Conservation (phyloP, 2,888 invertebrate species). For the Yponomeuta evonymella region DNA sequence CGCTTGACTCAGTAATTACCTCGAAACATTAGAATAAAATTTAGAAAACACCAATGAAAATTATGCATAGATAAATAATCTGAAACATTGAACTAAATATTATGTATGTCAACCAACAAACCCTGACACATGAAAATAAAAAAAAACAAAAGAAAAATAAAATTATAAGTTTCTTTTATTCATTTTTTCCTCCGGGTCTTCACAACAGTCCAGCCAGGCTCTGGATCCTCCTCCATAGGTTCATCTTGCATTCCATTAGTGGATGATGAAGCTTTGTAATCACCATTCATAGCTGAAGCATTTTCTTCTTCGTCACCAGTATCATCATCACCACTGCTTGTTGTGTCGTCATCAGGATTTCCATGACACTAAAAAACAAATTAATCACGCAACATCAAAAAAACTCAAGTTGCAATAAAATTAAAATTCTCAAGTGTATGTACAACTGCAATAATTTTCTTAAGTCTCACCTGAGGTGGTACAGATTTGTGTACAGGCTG, state of each 20-base stretch:
- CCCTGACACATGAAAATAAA: neutral
- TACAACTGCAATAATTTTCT: neutral
- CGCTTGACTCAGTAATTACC: neutral
- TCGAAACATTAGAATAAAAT: neutral
- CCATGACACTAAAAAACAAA: conserved; percentile 52
- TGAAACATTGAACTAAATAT: neutral
- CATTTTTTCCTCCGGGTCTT: conserved; percentile 71
- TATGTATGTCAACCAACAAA: neutral
- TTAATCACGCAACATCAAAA: neutral
- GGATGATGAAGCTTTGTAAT: conserved; percentile 28
- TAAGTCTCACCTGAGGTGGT: conserved; percentile 54
- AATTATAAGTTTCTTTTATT: conserved; percentile 20
- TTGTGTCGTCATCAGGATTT: conserved; percentile 65
- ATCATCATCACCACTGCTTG: conserved; percentile 58
- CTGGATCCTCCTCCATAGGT: conserved; percentile 69
- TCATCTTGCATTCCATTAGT: conserved; percentile 32
- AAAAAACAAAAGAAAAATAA: neutral
- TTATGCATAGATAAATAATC: neutral
- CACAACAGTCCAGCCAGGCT: conserved; percentile 82
- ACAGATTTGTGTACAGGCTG: conserved; percentile 56
- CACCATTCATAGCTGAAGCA: conserved; percentile 35
- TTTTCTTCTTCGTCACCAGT: conserved; percentile 49
- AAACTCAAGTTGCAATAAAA: too few relatives aligned
- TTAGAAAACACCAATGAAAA: too few relatives aligned
- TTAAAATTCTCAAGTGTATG: too few relatives aligned